Percentiles rank a stretch among this genome's conserved stretches.
Conservation (phyloP, 2,113 vertebrate species). For the Cyprinodon brontotheroides region DNA sequence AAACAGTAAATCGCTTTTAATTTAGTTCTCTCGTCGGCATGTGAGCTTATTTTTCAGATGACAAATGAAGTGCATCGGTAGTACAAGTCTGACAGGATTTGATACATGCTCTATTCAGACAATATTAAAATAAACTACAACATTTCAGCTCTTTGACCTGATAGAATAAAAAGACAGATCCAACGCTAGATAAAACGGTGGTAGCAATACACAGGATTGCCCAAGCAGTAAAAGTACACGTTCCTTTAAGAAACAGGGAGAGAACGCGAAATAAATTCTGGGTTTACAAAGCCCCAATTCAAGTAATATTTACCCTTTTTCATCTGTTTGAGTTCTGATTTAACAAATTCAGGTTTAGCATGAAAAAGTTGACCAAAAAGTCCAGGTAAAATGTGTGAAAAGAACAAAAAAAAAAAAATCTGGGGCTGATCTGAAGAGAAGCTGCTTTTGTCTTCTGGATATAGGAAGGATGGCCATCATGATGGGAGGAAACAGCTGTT, state of each 20-base stretch:
- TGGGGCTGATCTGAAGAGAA: background rate
- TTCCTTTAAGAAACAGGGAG: constrained; percentile 89
- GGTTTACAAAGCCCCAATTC: constrained; percentile 78
- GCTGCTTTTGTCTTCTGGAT: background rate
- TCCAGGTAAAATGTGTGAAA: constrained; percentile 77
- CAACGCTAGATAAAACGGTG: constrained; percentile 69
- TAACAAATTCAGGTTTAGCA: constrained; percentile 81
- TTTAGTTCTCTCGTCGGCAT: constrained; percentile 81
- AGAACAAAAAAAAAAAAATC: background rate
- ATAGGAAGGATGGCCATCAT: background rate
- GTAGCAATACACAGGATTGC: constrained; percentile 85
- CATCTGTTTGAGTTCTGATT: constrained; percentile 44
- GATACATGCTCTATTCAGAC: constrained; percentile 77
- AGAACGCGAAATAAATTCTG: constrained; percentile 77
- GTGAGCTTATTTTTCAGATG: constrained; percentile 70
- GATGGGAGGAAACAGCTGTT: background rate
- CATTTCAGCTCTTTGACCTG: constrained; percentile 77
- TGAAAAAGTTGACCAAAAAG: constrained; percentile 82
- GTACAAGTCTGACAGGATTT: constrained; percentile 75
- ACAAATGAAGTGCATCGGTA: constrained; percentile 79
- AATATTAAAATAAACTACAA: constrained; percentile 73
- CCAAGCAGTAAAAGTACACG: constrained; percentile 85
- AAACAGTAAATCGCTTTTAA: constrained; percentile 83
- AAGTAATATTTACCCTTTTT: constrained; percentile 80
- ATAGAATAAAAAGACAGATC: constrained; percentile 74